Evolutionary conservation across 2,797 vertebrate species (phyloP).

Genomic region (Phylloscopus collybita): DNA sequence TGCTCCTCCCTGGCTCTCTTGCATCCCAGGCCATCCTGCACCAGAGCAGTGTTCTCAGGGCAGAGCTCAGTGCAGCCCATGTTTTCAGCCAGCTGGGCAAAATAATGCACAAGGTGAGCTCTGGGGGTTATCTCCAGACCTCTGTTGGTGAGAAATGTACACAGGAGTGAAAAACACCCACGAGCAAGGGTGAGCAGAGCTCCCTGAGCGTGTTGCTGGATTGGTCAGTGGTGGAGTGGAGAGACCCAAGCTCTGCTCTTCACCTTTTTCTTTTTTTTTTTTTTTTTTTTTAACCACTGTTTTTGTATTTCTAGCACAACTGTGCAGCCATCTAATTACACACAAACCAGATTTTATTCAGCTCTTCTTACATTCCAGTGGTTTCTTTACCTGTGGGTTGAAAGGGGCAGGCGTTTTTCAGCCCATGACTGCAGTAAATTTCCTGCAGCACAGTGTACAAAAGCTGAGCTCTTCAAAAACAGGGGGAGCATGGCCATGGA

Average conservation of each 20-base stretch:
- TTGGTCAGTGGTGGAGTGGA: rapidly evolving
- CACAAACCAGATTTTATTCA: background rate
- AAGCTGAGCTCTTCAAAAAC: constrained; percentile 1
- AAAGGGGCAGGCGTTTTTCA: background rate
- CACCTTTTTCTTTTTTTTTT: background rate
- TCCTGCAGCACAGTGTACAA: background rate
- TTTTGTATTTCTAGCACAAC: background rate
- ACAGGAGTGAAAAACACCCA: background rate
- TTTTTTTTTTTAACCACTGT: background rate
- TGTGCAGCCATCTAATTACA: background rate
- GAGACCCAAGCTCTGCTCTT: background rate
- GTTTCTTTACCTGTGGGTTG: background rate
- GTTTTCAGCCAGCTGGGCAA: background rate
- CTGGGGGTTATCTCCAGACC: background rate
- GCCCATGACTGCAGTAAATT: background rate
- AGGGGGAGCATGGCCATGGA: background rate
- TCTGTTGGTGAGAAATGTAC: background rate
- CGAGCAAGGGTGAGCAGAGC: background rate
- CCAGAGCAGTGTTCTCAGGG: rapidly evolving
- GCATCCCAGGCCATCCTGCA: too few species aligned
- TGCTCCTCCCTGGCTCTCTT: background rate
- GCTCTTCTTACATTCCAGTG: background rate
- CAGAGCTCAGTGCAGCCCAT: background rate
- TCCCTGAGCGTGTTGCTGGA: background rate
- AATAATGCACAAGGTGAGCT: background rate